Evolutionary conservation across 2,797 vertebrate species (phyloP).

Genomic region (Sebastes hubbsi): DNA sequence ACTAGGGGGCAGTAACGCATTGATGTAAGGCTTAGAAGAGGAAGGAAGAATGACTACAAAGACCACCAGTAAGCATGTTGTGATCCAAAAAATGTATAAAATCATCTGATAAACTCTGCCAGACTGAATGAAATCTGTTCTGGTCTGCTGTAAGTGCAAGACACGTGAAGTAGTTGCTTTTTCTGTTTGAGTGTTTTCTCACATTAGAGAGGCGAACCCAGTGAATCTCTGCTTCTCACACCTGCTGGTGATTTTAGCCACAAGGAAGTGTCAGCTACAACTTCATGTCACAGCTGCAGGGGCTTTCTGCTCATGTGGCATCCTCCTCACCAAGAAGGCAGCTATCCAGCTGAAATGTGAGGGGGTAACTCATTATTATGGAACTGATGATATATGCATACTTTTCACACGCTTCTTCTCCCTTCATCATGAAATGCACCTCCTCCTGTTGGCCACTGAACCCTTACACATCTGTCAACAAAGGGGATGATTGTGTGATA

Average conservation of each 20-base stretch:
- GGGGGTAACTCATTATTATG: neutral
- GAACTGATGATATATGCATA: neutral
- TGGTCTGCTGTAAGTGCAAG: neutral
- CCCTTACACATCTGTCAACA: neutral
- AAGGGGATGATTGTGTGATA: neutral
- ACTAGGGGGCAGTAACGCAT: constrained; percentile 57
- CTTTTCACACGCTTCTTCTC: neutral
- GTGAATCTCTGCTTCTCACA: constrained; percentile 18
- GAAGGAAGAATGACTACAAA: neutral
- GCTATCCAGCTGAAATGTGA: neutral
- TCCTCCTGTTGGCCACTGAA: neutral
- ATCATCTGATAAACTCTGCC: neutral
- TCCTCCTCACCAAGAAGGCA: neutral
- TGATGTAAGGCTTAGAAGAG: neutral
- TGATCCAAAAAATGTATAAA: neutral
- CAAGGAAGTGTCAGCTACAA: neutral
- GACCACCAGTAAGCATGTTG: neutral
- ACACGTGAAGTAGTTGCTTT: neutral
- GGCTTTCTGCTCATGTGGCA: neutral
- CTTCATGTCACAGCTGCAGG: neutral
- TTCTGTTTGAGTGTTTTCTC: constrained; percentile 15
- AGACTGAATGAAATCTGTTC: neutral
- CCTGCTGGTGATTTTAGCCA: constrained; percentile 5
- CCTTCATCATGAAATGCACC: neutral
- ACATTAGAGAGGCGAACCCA: neutral